Evolutionary conservation across 2,113 vertebrate genomes (phyloP).

Genomic region (Lepisosteus osseus): DNA sequence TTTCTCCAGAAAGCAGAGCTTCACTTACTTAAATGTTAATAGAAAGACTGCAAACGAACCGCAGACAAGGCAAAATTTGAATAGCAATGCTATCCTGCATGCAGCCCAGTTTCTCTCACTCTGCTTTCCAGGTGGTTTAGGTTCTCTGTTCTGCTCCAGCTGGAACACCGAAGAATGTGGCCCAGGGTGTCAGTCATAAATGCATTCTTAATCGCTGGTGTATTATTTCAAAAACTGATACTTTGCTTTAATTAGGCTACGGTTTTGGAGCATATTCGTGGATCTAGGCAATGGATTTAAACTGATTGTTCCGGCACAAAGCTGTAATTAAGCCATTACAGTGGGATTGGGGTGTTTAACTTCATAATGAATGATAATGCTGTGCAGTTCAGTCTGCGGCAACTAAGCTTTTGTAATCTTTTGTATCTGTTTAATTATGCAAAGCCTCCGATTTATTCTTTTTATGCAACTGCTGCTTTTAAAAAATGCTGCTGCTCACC

Average conservation of each 20-base stretch:
- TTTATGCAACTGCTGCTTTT: constrained; percentile 13
- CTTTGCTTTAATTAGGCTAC: constrained; percentile 24
- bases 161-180: no score
- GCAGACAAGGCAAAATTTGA: no score
- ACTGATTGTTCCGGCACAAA: constrained; percentile 55
- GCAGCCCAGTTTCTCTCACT: no score
- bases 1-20: no score
- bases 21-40: no score
- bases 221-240: constrained; percentile 28
- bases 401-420: constrained; percentile 67
- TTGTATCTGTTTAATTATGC: constrained; percentile 72
- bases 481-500: no score
- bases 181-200: constrained; percentile 15
- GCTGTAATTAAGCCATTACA: constrained; percentile 68
- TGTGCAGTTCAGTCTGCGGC: constrained; percentile 54
- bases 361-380: constrained; percentile 67
- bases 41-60: no score
- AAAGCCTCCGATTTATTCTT: constrained; percentile 55
- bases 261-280: constrained; percentile 48
- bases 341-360: constrained; percentile 68
- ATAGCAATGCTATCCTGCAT: no score
- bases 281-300: constrained; percentile 42
- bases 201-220: constrained; percentile 33
- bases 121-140: no score
- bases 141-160: no score